Base-by-base conservation (phyloP, 1,140 invertebrate species). In the Rhyzopertha dominica region DNA sequence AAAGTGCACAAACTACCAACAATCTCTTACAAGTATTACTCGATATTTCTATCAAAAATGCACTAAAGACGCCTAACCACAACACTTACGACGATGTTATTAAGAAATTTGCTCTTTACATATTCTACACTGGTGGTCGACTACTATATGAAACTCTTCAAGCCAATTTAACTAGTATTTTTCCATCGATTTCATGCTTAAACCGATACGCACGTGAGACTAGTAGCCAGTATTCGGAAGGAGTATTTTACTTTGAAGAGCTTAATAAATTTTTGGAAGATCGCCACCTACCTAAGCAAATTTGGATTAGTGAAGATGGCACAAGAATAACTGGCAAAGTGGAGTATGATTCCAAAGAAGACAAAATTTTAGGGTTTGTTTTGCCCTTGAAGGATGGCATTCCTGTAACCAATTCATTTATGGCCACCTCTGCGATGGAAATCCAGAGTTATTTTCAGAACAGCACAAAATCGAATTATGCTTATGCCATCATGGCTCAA, bases 401-500 rank as follows among this genome's bases (percentile, higher is more conserved):
- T 1, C 36, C 31, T 10, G 9, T 12, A 16, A 43, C 2, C 28
- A 41, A 43, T 10, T 25, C 20, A 10, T 48, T 28, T 47, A 13
- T 42, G n/a, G n/a, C n/a, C n/a, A n/a, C n/a, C n/a, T n/a, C n/a
- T n/a, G n/a, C n/a, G n/a, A n/a, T n/a, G n/a, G n/a, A n/a, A n/a
- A 42, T 34, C 12, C 5, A 42, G 20, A 4, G 14, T 13, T 13
- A 31, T 18, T 30, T 42, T 7, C 10, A 42, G 31, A 20, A 13
- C 14, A 30, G 12, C 5, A 4, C 1, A 40, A 13, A n/a, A n/a
- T 13, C 45, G 5, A 32, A 29, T 8, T 31, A 28, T 36, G 32
- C 31, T 9, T 48, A 48, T 19, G 20, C 28, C 2, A 28, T 35
- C 13, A 49, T 50, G 42, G 34, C 35, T 20, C 42, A 50, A 35